These are phyloP conservation scores for Diachrysia chrysitis DNA, from an alignment of 2,888 invertebrate genomes.

Conservation along the genomic window DNA sequence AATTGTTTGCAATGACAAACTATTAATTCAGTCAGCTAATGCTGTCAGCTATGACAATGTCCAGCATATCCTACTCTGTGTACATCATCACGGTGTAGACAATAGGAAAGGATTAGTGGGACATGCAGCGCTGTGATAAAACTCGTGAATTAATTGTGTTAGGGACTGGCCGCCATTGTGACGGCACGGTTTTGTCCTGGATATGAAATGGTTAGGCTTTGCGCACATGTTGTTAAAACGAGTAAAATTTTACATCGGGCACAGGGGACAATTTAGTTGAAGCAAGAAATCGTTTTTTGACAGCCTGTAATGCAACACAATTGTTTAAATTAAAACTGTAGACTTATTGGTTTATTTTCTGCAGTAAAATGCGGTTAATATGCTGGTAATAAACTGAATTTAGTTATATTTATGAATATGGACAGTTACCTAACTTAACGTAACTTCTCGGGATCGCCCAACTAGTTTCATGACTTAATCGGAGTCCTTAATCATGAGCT, in stretches of 20 bases:
- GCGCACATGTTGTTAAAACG: not conserved
- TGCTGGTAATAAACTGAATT: too few relatives aligned
- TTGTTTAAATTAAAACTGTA: too few relatives aligned
- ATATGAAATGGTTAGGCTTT: slow-evolving; percentile 37
- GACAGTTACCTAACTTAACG: too few relatives aligned
- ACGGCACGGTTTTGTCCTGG: slow-evolving; percentile 12
- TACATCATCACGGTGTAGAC: slow-evolving; percentile 50
- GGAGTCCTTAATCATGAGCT: too few relatives aligned
- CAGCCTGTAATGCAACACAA: too few relatives aligned
- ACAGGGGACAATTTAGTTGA: not conserved
- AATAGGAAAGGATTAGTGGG: slow-evolving; percentile 54
- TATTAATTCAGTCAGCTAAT: slow-evolving; percentile 59
- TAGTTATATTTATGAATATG: too few relatives aligned
- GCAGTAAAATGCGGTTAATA: too few relatives aligned
- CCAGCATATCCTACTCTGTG: slow-evolving; percentile 48
- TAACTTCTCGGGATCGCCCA: too few relatives aligned
- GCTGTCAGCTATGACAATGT: slow-evolving; percentile 51
- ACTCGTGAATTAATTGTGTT: slow-evolving; percentile 54
- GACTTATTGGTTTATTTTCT: too few relatives aligned
- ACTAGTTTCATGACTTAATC: too few relatives aligned
- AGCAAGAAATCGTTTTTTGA: too few relatives aligned
- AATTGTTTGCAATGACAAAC: slow-evolving; percentile 57
- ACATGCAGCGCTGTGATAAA: slow-evolving; percentile 56
- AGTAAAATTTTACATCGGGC: not conserved
- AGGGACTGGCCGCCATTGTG: slow-evolving; percentile 38